A percentile compares a stretch with the other conserved stretches of the same genome.
phyloP scores from a whole-genome alignment of 2,888 invertebrate species.

The Onthophagus sagittarius region DNA sequence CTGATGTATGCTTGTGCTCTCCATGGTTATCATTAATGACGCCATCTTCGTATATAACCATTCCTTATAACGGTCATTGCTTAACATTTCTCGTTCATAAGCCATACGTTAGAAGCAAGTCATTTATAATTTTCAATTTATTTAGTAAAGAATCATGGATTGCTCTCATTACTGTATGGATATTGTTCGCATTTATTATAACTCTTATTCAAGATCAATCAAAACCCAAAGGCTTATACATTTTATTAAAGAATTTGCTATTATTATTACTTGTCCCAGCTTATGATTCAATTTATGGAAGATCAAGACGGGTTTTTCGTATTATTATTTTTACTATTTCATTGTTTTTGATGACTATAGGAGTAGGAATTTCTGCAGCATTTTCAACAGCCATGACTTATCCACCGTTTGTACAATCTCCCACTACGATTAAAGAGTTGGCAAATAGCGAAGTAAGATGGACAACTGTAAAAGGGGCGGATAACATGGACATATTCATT shows the following conservation, averaged over 20 bases:
- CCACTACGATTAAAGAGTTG: constrained; percentile 27
- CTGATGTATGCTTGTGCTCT: constrained; percentile 14
- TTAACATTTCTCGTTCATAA: constrained; percentile 30
- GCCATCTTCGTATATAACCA: constrained; percentile 1
- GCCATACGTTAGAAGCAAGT: constrained; percentile 16
- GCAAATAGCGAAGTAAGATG: constrained; percentile 25
- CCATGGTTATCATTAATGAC: constrained; percentile 5
- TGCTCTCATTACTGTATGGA: neutral
- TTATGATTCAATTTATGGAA: neutral
- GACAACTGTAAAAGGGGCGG: constrained; percentile 10
- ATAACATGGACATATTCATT: neutral
- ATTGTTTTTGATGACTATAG: constrained; percentile 20
- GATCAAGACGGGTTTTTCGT: neutral
- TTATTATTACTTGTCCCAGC: neutral
- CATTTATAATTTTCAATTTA: neutral
- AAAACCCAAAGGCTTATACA: neutral
- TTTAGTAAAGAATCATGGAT: neutral
- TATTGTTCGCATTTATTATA: neutral
- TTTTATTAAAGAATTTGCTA: neutral
- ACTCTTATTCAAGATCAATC: no score
- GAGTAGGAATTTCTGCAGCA: constrained; percentile 27
- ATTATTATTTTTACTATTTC: constrained; percentile 21
- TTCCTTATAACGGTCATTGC: constrained; percentile 21
- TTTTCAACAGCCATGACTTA: constrained; percentile 27
- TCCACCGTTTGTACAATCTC: constrained; percentile 17